These are phyloP conservation scores for Bhutanitis thaidina DNA, from an alignment of 2,888 invertebrate species.

Conservation along the genomic window DNA sequence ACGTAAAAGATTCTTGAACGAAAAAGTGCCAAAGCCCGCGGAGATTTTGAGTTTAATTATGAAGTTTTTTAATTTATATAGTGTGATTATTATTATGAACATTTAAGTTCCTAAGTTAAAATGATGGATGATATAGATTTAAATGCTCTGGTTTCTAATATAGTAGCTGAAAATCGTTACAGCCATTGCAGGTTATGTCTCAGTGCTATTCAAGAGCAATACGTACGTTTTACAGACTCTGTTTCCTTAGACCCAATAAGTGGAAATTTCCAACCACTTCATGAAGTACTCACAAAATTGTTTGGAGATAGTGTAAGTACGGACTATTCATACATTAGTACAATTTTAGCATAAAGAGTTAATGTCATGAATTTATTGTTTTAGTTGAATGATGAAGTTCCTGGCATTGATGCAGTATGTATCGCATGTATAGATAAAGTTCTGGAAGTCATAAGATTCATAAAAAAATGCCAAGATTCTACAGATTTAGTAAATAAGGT, in stretches of 20 bases:
- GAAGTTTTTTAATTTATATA: not conserved
- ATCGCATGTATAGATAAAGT: conserved; percentile 47
- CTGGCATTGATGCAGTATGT: conserved; percentile 60
- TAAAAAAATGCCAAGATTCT: conserved; percentile 43
- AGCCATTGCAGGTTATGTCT: conserved; percentile 71
- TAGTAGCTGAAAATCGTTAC: conserved; percentile 49
- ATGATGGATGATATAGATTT: conserved; percentile 44
- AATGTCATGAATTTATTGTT: conserved; percentile 27
- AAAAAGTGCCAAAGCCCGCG: conserved; percentile 54
- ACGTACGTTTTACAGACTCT: conserved; percentile 51
- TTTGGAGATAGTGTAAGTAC: conserved; percentile 44
- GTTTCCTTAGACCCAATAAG: conserved; percentile 37
- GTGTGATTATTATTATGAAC: too few species aligned
- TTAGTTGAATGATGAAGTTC: conserved; percentile 51
- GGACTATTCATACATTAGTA: not conserved
- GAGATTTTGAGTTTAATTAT: conserved; percentile 24
- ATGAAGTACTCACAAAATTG: conserved; percentile 40
- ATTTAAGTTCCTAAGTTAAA: conserved; percentile 1
- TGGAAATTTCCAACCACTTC: conserved; percentile 33
- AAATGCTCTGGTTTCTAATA: conserved; percentile 48
- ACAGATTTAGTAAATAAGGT: conserved; percentile 42
- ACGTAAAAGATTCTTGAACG: conserved; percentile 51
- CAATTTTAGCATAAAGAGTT: not conserved
- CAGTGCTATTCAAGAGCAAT: conserved; percentile 41
- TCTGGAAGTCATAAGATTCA: conserved; percentile 41